These are phyloP conservation scores for Oasisia sp. DNA, from an alignment of 2,888 invertebrate species.

Conservation along the genomic window DNA sequence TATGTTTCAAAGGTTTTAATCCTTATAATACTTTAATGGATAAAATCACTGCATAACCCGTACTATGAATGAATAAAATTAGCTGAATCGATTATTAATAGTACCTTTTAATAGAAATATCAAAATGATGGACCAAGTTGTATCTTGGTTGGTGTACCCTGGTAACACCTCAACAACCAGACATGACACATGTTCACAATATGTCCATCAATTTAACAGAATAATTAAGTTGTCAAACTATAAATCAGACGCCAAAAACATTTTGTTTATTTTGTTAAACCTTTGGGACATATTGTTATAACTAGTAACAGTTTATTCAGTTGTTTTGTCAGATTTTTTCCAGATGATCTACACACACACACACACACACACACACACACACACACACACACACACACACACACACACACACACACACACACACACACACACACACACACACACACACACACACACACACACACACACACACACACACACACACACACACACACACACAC, in stretches of 20 bases:
- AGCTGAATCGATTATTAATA: background rate
- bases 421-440: background rate
- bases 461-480: background rate
- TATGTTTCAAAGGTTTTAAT: background rate
- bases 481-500: background rate
- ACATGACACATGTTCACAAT: background rate
- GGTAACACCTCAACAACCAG: background rate
- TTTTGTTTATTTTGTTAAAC: background rate
- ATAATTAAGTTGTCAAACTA: background rate
- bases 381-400: background rate
- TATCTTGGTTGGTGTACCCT: background rate
- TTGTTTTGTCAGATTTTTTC: background rate
- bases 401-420: background rate
- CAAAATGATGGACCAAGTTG: background rate
- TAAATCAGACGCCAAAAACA: background rate
- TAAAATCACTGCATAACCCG: no score
- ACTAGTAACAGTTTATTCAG: background rate
- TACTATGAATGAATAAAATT: no score
- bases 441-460: background rate
- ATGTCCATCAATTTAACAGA: background rate
- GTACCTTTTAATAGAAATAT: background rate
- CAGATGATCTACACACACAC: background rate
- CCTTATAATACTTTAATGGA: background rate
- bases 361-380: background rate
- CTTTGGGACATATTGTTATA: background rate